Percentiles rank a stretch among this genome's conserved stretches.
These are phyloP conservation scores for Drosophila grimshawi DNA, from an alignment of 1,140 invertebrate species.

Conservation along the genomic window DNA sequence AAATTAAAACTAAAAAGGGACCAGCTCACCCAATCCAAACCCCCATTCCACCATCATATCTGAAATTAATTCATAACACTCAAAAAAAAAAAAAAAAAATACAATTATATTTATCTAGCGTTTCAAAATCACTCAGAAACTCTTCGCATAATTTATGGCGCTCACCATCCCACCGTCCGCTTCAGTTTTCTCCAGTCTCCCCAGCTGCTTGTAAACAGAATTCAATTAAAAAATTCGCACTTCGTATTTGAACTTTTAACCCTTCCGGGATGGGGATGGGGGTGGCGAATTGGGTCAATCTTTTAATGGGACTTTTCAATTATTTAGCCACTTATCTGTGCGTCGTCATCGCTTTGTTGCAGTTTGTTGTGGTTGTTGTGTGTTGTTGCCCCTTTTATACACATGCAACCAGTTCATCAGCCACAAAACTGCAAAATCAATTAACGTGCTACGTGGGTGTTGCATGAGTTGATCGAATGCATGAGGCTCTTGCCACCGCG, in stretches of 20 bases:
- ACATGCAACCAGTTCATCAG: slow-evolving; percentile 15
- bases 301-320: slow-evolving; percentile 69
- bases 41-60: neutral
- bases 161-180: no score
- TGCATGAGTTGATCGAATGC: slow-evolving; percentile 66
- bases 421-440: slow-evolving; percentile 49
- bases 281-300: slow-evolving; percentile 62
- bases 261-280: slow-evolving; percentile 25
- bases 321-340: slow-evolving; percentile 62
- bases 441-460: slow-evolving; percentile 46
- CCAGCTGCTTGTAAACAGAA: slow-evolving; percentile 12
- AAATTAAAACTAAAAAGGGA: slow-evolving; percentile 37
- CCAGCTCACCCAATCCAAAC: neutral
- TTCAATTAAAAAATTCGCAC: slow-evolving; percentile 62
- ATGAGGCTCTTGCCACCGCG: neutral
- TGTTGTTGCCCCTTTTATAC: slow-evolving; percentile 4
- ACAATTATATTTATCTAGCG: slow-evolving; percentile 21
- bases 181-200: neutral
- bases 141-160: slow-evolving; percentile 26
- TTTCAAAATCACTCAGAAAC: slow-evolving; percentile 39
- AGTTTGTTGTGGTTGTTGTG: slow-evolving; percentile 18
- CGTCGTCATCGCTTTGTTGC: slow-evolving; percentile 67
- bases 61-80: slow-evolving; percentile 33
- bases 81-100: slow-evolving; percentile 16
- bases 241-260: slow-evolving; percentile 66